Conservation (phyloP, 2,797 vertebrate species). For the Bradypodion ventrale region DNA sequence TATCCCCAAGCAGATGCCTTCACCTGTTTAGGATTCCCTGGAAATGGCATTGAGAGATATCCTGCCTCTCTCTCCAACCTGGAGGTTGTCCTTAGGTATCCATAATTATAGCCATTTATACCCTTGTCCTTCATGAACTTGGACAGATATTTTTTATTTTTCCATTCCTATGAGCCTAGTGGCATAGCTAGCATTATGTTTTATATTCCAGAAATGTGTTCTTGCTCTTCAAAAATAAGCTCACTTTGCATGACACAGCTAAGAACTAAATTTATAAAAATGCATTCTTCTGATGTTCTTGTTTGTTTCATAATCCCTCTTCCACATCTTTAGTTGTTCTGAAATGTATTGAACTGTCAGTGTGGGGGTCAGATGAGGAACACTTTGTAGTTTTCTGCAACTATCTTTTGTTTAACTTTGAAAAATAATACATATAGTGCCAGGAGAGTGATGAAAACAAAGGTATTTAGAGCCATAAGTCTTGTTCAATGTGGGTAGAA, state of each 20-base stretch:
- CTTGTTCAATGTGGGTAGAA: too few relatives aligned
- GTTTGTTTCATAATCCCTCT: conserved; percentile 72
- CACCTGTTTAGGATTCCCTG: too few relatives aligned
- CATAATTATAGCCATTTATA: too few relatives aligned
- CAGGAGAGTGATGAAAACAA: conserved; percentile 70
- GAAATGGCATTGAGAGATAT: too few relatives aligned
- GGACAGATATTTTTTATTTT: conserved; percentile 69
- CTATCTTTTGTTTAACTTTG: conserved; percentile 70
- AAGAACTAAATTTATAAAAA: conserved; percentile 72
- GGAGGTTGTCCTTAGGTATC: too few relatives aligned
- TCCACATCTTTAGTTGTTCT: conserved; percentile 72
- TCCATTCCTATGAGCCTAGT: conserved; percentile 57
- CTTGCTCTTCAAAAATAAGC: conserved; percentile 70
- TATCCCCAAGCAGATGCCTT: too few relatives aligned
- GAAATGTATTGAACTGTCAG: conserved; percentile 76
- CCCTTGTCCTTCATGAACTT: too few relatives aligned
- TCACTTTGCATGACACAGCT: conserved; percentile 32
- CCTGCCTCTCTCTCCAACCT: too few relatives aligned
- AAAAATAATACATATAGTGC: conserved; percentile 65
- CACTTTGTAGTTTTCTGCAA: conserved; percentile 64
- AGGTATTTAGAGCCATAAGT: conserved; percentile 48
- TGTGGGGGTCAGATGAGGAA: conserved; percentile 67
- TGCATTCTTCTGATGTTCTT: conserved; percentile 64
- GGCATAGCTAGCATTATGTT: conserved; percentile 65
- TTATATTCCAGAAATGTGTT: conserved; percentile 74